phyloP scores from a whole-genome alignment of 2,113 vertebrate genomes.

The Sapajus apella region DNA sequence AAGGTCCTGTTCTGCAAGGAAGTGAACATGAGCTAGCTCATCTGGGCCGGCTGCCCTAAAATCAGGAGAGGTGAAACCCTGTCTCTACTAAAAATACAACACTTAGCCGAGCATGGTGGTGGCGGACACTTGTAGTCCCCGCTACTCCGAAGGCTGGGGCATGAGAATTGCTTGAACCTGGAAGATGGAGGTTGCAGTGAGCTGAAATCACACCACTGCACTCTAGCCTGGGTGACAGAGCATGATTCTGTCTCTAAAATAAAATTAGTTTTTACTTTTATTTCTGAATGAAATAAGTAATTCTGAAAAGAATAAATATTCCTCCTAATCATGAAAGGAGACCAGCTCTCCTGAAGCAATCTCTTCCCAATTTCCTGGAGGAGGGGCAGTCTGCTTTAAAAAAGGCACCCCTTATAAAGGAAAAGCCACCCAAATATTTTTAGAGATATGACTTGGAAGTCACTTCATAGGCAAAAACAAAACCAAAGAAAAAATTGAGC shows the following conservation, averaged over 20 bases:
- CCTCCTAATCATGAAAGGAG: not conserved
- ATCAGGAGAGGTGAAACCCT: not conserved
- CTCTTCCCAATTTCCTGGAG: not conserved
- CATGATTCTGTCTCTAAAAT: not conserved
- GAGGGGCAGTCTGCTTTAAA: not conserved
- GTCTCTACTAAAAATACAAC: no score
- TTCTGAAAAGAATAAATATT: not conserved
- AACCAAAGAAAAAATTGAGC: not conserved
- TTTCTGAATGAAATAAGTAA: no score
- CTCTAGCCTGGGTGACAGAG: no score
- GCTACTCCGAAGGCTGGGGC: no score
- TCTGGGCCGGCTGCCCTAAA: not conserved
- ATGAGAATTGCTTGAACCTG: no score
- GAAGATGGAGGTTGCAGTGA: no score
- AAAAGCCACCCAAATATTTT: constrained; percentile 43
- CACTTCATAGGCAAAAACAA: not conserved
- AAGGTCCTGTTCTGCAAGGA: not conserved
- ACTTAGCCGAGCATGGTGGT: no score
- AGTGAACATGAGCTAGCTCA: not conserved
- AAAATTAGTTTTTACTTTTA: constrained; percentile 29
- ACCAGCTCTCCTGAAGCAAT: not conserved
- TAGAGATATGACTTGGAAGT: not conserved
- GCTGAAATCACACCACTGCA: no score
- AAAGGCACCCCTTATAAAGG: not conserved
- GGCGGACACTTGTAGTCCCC: fast-evolving